phyloP scores from a whole-genome alignment of 2,888 invertebrate genomes.

The Drosophila cognata region DNA sequence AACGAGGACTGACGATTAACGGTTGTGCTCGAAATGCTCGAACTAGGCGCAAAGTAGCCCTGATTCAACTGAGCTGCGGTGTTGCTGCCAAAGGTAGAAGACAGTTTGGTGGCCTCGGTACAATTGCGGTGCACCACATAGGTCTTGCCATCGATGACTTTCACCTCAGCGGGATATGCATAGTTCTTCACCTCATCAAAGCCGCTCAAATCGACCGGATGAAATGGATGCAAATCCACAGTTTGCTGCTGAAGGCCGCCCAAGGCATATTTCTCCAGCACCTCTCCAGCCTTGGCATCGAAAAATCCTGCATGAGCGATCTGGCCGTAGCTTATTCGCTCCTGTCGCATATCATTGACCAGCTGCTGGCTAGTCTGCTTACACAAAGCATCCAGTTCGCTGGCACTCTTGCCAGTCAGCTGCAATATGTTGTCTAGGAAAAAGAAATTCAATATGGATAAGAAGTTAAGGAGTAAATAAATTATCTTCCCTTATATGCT shows the following conservation, averaged over 20 bases:
- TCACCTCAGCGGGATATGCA: conserved; percentile 82
- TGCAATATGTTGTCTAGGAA: conserved; percentile 75
- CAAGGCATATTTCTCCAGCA: conserved; percentile 65
- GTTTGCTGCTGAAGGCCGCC: conserved; percentile 69
- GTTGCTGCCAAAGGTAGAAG: conserved; percentile 47
- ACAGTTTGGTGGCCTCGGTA: conserved; percentile 76
- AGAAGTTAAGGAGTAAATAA: neutral
- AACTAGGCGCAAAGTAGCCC: conserved; percentile 23
- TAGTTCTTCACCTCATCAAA: conserved; percentile 82
- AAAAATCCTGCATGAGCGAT: conserved; percentile 83
- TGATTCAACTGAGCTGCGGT: conserved; percentile 44
- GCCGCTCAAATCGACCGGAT: conserved; percentile 73
- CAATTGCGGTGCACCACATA: conserved; percentile 83
- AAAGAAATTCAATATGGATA: neutral
- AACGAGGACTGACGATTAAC: conserved; percentile 64
- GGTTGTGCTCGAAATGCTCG: conserved; percentile 48
- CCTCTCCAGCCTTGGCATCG: conserved; percentile 80
- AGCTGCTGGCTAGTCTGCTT: conserved; percentile 74
- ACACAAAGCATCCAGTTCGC: conserved; percentile 76
- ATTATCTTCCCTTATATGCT: neutral
- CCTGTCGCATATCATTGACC: conserved; percentile 81
- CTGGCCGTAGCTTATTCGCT: conserved; percentile 71
- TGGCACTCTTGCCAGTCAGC: conserved; percentile 78
- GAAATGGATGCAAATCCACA: conserved; percentile 62
- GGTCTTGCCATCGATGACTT: conserved; percentile 82